Evolutionary conservation across 92 coral and sea anemone genomes (phyloP).

Genomic region (Zoanthus sociatus): DNA sequence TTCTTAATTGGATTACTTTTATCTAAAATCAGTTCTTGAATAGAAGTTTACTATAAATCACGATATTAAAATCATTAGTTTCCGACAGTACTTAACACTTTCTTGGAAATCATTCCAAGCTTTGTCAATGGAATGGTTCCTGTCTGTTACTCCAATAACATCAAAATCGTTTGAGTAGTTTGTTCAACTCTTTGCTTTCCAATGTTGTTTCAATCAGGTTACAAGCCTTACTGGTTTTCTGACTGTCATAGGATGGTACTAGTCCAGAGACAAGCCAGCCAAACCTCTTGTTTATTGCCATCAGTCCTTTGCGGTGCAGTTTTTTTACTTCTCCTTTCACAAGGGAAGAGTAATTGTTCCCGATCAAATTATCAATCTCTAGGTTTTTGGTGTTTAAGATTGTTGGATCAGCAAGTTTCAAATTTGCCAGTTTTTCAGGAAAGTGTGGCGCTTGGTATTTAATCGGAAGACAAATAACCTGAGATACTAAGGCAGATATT

Average conservation of each 20-base stretch:
- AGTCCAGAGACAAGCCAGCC: too few species aligned
- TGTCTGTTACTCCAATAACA: constrained; percentile 35
- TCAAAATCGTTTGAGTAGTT: constrained; percentile 3
- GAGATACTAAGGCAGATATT: constrained; percentile 29
- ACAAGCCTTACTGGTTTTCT: constrained; percentile 16
- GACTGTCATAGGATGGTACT: constrained; percentile 21
- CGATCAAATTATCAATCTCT: constrained; percentile 23
- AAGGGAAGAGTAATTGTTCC: constrained; percentile 32
- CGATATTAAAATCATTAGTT: too few species aligned
- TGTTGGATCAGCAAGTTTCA: constrained; percentile 29
- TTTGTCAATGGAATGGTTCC: constrained; percentile 7
- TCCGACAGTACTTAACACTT: constrained; percentile 18
- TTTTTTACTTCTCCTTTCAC: constrained; percentile 24
- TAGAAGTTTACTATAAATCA: too few species aligned
- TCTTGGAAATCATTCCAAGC: constrained; percentile 18
- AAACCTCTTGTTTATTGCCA: too few species aligned
- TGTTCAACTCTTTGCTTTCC: constrained; percentile 31
- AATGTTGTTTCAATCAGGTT: constrained; percentile 11
- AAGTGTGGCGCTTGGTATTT: constrained; percentile 29
- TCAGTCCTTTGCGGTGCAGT: too few species aligned
- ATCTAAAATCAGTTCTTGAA: too few species aligned
- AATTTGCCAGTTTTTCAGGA: constrained; percentile 13
- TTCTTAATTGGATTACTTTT: too few species aligned
- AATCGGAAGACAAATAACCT: constrained; percentile 23
- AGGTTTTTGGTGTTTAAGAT: constrained; percentile 20